A percentile compares a stretch with the other conserved stretches of the same genome.
phyloP scores from a whole-genome alignment of 2,888 invertebrate genomes.

The Portevinia maculata region DNA sequence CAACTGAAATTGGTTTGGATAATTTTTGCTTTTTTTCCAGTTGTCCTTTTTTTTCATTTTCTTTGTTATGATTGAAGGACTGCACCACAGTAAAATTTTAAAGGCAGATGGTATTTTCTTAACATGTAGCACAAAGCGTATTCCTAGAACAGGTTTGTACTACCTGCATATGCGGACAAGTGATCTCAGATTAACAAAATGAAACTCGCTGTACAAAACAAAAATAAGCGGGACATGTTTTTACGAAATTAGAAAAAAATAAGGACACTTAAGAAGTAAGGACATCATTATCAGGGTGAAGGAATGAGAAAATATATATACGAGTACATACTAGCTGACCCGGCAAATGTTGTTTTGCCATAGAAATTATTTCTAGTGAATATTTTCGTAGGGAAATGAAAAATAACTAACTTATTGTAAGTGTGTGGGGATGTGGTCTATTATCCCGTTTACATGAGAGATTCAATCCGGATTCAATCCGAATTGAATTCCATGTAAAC shows the following conservation, averaged over 20 bases:
- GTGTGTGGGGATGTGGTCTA: too few species aligned
- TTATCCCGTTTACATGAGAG: too few species aligned
- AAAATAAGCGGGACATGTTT: background rate
- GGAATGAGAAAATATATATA: too few species aligned
- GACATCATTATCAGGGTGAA: too few species aligned
- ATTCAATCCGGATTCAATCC: too few species aligned
- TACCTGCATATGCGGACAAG: constrained; percentile 33
- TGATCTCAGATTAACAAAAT: background rate
- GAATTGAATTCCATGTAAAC: too few species aligned
- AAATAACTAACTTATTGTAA: too few species aligned
- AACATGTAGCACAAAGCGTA: constrained; percentile 33
- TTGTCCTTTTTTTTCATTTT: constrained; percentile 11
- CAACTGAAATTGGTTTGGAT: constrained; percentile 36
- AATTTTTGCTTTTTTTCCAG: constrained; percentile 16
- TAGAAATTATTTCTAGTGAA: too few species aligned
- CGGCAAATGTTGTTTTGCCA: too few species aligned
- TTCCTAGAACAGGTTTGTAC: constrained; percentile 24
- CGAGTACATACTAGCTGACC: too few species aligned
- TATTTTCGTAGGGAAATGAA: too few species aligned
- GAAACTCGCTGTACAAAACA: background rate
- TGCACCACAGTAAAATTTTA: constrained; percentile 1
- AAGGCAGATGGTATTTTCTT: constrained; percentile 50
- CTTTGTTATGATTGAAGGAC: constrained; percentile 12
- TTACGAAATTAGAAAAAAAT: too few species aligned
- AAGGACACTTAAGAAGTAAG: background rate